Conservation (phyloP, 2,113 vertebrate genomes). For the Montifringilla adamsi region DNA sequence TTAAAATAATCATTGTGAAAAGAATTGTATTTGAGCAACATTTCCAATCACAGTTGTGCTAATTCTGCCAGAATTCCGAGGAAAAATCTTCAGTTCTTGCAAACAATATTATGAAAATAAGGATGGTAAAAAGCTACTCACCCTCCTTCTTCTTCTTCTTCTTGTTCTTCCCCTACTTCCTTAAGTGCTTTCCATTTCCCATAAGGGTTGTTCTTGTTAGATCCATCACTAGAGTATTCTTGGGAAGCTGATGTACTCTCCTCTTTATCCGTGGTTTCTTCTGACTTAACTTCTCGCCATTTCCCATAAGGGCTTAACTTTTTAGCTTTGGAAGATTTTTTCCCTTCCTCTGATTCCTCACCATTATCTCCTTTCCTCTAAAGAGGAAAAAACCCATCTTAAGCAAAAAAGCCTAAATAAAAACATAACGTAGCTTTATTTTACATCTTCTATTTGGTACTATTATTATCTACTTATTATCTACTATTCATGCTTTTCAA, state of each 20-base stretch:
- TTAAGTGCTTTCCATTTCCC: conserved; percentile 86
- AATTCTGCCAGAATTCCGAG: background rate
- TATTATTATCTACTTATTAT: background rate
- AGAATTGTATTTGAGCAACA: background rate
- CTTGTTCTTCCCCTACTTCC: background rate
- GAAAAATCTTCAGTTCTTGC: background rate
- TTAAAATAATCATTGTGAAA: background rate
- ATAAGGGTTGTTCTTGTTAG: conserved; percentile 75
- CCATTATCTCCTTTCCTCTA: conserved; percentile 68
- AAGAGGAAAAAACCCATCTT: conserved; percentile 59
- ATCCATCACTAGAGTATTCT: conserved; percentile 48
- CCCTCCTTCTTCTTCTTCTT: conserved; percentile 75
- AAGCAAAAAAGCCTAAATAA: conserved; percentile 63
- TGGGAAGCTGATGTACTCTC: conserved; percentile 26
- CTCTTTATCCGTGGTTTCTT: conserved; percentile 38
- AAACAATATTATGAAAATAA: background rate
- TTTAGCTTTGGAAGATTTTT: conserved; percentile 58
- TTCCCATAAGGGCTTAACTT: conserved; percentile 83
- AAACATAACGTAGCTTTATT: conserved; percentile 60
- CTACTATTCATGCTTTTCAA: conserved; percentile 2
- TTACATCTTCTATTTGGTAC: background rate
- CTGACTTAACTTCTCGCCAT: conserved; percentile 82
- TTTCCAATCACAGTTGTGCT: background rate
- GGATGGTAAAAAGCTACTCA: conserved; percentile 67
- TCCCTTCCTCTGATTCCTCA: conserved; percentile 53